Conservation (phyloP, 2,113 vertebrate genomes). For the Pipa parva region DNA sequence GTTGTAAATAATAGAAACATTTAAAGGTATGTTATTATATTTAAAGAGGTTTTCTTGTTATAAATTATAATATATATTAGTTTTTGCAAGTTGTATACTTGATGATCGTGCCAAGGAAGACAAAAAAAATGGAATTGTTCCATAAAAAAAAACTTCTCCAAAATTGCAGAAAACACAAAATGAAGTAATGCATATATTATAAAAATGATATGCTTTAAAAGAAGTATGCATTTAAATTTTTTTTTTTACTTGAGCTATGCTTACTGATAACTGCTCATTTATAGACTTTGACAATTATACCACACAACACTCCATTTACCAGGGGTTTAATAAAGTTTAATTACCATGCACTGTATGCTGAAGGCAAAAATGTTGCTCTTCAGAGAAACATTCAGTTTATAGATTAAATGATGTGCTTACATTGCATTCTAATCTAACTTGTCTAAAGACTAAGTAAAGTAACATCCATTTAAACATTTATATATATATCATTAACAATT, state of each 20-base stretch:
- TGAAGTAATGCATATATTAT: too few species aligned
- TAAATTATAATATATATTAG: too few species aligned
- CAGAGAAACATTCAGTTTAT: conserved; percentile 25
- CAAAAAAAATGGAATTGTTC: too few species aligned
- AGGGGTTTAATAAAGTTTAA: conserved; percentile 30
- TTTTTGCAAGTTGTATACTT: too few species aligned
- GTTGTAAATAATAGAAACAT: too few species aligned
- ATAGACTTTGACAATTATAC: conserved; percentile 21
- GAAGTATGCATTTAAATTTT: not conserved
- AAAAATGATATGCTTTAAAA: too few species aligned
- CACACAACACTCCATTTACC: conserved; percentile 24
- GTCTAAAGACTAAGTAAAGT: conserved; percentile 7
- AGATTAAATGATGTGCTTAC: conserved; percentile 30
- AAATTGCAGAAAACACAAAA: too few species aligned
- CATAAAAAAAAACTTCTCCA: too few species aligned
- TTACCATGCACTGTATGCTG: conserved; percentile 27
- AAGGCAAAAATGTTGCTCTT: conserved; percentile 32
- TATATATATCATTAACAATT: conserved; percentile 32
- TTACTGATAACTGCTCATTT: conserved; percentile 31
- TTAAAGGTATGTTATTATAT: too few species aligned
- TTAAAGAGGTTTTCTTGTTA: too few species aligned
- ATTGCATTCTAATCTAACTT: conserved; percentile 25
- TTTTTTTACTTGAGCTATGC: conserved; percentile 13
- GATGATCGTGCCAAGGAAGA: too few species aligned
- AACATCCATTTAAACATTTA: conserved; percentile 22